These are phyloP conservation scores for Aphelocoma californica DNA, from an alignment of 2,797 vertebrate genomes.

Conservation along the genomic window DNA sequence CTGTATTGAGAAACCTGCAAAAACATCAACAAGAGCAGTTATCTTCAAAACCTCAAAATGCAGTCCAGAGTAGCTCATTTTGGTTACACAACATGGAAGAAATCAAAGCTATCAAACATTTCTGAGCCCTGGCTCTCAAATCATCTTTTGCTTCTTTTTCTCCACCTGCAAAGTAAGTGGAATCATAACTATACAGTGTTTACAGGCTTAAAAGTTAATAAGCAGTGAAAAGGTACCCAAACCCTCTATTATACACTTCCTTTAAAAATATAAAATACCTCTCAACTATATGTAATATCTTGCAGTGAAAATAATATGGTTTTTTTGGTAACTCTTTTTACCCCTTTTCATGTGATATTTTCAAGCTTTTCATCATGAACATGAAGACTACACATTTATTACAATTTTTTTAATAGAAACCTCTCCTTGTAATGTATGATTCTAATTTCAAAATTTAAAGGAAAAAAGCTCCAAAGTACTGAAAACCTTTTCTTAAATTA, in stretches of 20 bases:
- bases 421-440: not conserved
- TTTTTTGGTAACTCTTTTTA: not conserved
- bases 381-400: not conserved
- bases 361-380: not conserved
- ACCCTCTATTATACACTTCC: not conserved
- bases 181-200: not conserved
- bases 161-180: not conserved
- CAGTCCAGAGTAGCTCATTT: not conserved
- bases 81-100: not conserved
- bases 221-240: not conserved
- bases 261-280: not conserved
- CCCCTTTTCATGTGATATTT: not conserved
- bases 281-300: not conserved
- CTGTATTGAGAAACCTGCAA: not conserved
- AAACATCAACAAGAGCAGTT: fast-evolving
- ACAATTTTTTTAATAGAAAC: not conserved
- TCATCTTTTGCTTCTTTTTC: not conserved
- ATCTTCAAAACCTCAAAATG: not conserved
- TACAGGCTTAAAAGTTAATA: not conserved
- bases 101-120: not conserved
- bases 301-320: not conserved
- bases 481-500: not conserved
- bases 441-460: not conserved
- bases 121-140: not conserved
- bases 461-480: not conserved